A percentile compares a stretch with the other conserved stretches of the same genome.
Conservation (phyloP, 2,113 vertebrate species). For the Dipodomys stephensi region DNA sequence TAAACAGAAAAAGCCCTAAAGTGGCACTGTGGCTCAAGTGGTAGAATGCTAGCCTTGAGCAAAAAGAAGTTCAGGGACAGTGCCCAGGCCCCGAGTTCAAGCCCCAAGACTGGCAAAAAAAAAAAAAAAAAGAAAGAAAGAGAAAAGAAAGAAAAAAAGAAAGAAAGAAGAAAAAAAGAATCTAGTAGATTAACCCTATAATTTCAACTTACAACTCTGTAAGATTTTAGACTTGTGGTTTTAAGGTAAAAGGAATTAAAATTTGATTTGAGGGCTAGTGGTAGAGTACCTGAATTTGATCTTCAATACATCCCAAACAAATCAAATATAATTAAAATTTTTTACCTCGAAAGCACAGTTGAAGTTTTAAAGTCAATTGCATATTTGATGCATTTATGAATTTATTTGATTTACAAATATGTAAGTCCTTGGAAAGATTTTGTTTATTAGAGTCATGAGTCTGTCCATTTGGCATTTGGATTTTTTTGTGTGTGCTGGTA, state of each 20-base stretch:
- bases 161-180: too few relatives aligned
- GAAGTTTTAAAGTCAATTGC: conserved; percentile 30
- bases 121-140: too few relatives aligned
- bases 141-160: too few relatives aligned
- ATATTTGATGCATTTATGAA: conserved; percentile 35
- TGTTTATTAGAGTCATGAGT: background rate
- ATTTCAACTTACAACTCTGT: conserved; percentile 28
- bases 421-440: conserved; percentile 49
- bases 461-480: background rate
- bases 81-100: too few relatives aligned
- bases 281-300: background rate
- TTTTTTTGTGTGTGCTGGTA: too few relatives aligned
- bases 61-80: too few relatives aligned
- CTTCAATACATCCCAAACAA: background rate
- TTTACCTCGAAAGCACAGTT: conserved; percentile 12
- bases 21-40: too few relatives aligned
- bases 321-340: background rate
- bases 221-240: conserved; percentile 27
- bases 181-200: background rate
- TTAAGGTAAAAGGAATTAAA: conserved; percentile 53
- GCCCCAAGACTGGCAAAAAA: too few relatives aligned
- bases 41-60: too few relatives aligned
- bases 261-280: background rate
- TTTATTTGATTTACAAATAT: conserved; percentile 44
- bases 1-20: too few relatives aligned